Percentiles rank a stretch among this genome's conserved stretches.
Evolutionary conservation across 2,888 invertebrate species (phyloP).

Genomic region (Rotaria macrura): DNA sequence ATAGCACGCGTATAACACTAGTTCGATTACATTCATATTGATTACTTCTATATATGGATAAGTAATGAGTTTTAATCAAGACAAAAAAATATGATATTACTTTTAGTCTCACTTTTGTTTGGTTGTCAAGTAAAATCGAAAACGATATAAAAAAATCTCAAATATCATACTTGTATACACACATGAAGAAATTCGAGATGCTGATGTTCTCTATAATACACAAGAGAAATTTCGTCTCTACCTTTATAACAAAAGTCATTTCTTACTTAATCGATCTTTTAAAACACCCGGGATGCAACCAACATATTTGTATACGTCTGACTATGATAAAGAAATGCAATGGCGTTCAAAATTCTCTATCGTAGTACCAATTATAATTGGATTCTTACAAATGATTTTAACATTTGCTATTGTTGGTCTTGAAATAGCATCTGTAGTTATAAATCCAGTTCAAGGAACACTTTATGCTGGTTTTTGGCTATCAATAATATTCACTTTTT

Average conservation of each 20-base stretch:
- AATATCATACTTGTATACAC: background rate
- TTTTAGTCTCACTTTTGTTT: background rate
- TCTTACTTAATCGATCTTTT: too few species aligned
- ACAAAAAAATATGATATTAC: background rate
- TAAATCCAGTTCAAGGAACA: background rate
- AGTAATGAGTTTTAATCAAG: background rate
- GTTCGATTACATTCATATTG: background rate
- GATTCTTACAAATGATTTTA: background rate
- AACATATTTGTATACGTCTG: background rate
- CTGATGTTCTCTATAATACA: background rate
- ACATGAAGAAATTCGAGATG: background rate
- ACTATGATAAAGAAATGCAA: background rate
- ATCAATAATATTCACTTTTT: background rate
- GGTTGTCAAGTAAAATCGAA: background rate
- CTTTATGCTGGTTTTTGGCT: background rate
- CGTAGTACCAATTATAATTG: background rate
- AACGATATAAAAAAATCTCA: background rate
- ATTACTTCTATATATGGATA: background rate
- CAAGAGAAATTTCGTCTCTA: background rate
- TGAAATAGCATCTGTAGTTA: slow-evolving; percentile 12
- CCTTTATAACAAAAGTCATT: background rate
- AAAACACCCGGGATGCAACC: background rate
- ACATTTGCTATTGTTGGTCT: slow-evolving; percentile 11
- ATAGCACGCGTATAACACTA: too few species aligned
- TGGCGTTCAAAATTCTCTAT: slow-evolving; percentile 14